These are phyloP conservation scores for Drosophila bocki DNA, from an alignment of 1,140 invertebrate genomes.

Conservation along the genomic window DNA sequence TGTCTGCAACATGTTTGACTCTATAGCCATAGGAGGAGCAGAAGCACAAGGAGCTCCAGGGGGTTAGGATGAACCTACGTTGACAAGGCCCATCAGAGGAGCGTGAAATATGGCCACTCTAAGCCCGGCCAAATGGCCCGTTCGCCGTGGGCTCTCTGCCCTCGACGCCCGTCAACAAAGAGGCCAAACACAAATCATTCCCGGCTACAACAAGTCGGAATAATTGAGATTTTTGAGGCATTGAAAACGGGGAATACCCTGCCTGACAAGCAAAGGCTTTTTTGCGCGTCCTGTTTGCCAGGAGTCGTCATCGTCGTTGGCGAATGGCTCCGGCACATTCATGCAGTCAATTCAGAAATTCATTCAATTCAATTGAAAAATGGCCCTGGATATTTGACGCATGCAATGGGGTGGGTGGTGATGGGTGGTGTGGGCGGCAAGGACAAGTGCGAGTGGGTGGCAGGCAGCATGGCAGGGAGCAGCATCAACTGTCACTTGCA, in stretches of 20 bases:
- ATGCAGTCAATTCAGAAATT: constrained; percentile 70
- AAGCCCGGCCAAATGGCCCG: constrained; percentile 54
- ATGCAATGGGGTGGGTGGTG: constrained; percentile 35
- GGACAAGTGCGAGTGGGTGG: constrained; percentile 5
- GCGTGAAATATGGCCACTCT: constrained; percentile 66
- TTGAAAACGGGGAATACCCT: not conserved
- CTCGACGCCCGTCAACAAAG: constrained; percentile 50
- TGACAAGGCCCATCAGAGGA: constrained; percentile 69
- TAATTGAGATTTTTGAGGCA: not conserved
- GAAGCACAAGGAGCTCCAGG: not conserved
- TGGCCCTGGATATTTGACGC: constrained; percentile 73
- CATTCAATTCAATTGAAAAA: constrained; percentile 82
- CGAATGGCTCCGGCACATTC: constrained; percentile 42
- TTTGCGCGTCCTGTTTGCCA: constrained; percentile 31
- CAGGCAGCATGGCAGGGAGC: constrained; percentile 9
- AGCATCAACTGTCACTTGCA: constrained; percentile 73
- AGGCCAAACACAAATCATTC: constrained; percentile 56
- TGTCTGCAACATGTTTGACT: constrained; percentile 23
- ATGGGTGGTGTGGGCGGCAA: not conserved
- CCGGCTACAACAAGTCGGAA: constrained; percentile 28
- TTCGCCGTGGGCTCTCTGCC: constrained; percentile 37
- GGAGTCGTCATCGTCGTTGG: constrained; percentile 2
- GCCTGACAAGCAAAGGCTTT: not conserved
- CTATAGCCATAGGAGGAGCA: not conserved
- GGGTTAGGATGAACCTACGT: constrained; percentile 17